Conservation (phyloP, 2,797 vertebrate genomes). For the Scyliorhinus canicula region DNA sequence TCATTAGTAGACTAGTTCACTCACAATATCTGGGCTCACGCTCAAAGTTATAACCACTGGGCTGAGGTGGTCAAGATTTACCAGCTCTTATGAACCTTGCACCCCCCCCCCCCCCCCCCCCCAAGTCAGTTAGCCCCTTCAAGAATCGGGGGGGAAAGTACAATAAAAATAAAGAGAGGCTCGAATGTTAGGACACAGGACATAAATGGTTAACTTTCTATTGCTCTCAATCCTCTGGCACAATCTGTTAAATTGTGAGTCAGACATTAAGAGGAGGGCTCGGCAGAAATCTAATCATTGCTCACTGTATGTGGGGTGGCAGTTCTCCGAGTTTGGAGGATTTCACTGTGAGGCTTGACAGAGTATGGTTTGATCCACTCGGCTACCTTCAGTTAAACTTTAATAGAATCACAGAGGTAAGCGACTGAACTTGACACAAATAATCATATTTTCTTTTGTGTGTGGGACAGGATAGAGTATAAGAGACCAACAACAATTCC, state of each 20-base stretch:
- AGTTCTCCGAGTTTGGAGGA: background rate
- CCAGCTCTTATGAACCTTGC: background rate
- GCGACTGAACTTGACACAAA: background rate
- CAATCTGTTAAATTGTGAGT: background rate
- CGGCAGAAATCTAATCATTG: background rate
- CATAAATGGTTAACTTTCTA: background rate
- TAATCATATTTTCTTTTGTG: background rate
- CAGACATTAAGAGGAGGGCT: background rate
- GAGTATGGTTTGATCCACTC: background rate
- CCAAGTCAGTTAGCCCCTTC: background rate
- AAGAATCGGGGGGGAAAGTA: background rate
- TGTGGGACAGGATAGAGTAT: background rate
- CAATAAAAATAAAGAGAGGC: background rate
- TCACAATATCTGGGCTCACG: background rate
- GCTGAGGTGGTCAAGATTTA: background rate
- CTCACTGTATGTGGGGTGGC: constrained; percentile 6
- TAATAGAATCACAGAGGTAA: background rate
- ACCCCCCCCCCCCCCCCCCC: too few relatives aligned
- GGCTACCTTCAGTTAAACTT: constrained; percentile 8
- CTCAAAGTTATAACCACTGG: background rate
- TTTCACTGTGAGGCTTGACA: background rate
- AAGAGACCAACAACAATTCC: background rate
- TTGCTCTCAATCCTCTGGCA: background rate
- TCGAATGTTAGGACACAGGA: background rate
- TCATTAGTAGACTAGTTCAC: background rate